Base-by-base conservation (phyloP, 2,797 vertebrate species). In the Danio albolineatus region DNA sequence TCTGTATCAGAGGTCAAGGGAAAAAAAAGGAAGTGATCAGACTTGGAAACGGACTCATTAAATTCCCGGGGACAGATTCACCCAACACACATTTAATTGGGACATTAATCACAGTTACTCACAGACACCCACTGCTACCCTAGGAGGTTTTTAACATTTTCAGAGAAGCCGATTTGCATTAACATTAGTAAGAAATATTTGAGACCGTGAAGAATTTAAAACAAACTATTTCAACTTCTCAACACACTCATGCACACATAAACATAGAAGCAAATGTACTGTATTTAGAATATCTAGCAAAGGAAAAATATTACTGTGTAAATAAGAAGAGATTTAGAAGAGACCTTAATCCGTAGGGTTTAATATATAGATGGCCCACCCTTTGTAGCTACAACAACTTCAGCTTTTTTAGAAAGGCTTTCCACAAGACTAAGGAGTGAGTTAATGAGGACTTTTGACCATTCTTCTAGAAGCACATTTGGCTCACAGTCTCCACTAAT, bases 81-180 rank as follows among this genome's bases (percentile, higher is more conserved):
- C 49, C 75, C 51, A 36, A 36, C 62, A 39, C 61, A 13, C 62
- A 38, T 59, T 67, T 77, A 77, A 77, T 77, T 67, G 62, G 53
- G 41, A 38, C 62, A 77, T 77, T 77, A 77, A 77, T 77, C 64
- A 77, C 74, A 56, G 74, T n/a, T 54, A 44, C 51, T 66, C 74
- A 53, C 49, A 36, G 60, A 56, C 51, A 66, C 62, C 62, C 41
- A 44, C 61, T 16, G 8, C 19, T 74, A 62, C 10, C 60, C 73
- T 53, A 64, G 8, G 59, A 64, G 49, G 38, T 2, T 65, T 76
- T 41, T 43, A 21, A 71, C 10, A 21, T 56, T 56, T 65, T 36
- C 10, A 46, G 61, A n/a, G 12, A 67, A 56, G 44, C 49, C 44
- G 38, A 46, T 46, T 77, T 57, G 60, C 49, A 76, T 65, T 51